Conservation (phyloP, 2,113 vertebrate genomes). For the Brachypodius melanocephalos region DNA sequence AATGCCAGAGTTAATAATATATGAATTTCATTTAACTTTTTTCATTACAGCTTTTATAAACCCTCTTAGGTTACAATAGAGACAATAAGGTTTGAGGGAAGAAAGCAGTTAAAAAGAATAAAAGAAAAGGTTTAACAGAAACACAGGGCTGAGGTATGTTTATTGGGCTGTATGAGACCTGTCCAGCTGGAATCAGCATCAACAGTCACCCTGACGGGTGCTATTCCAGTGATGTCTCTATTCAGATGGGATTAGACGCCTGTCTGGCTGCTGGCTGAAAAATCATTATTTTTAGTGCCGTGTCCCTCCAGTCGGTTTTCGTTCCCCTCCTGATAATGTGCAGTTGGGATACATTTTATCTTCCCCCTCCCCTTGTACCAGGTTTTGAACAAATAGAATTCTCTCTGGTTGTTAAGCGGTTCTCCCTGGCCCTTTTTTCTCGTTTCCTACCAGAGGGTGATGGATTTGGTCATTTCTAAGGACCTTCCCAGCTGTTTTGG, state of each 20-base stretch:
- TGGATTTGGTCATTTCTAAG: constrained; percentile 45
- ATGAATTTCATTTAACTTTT: not conserved
- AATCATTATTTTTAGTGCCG: constrained; percentile 56
- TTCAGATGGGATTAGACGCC: constrained; percentile 61
- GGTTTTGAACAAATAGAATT: constrained; percentile 41
- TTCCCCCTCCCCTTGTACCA: not conserved
- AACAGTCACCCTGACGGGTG: constrained; percentile 16
- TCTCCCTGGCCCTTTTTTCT: constrained; percentile 26
- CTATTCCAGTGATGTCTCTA: constrained; percentile 62
- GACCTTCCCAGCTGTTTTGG: constrained; percentile 55
- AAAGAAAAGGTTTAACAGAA: not conserved
- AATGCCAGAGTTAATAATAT: not conserved
- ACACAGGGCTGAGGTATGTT: not conserved
- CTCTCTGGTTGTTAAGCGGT: constrained; percentile 39
- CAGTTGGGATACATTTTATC: constrained; percentile 46
- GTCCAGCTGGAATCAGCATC: constrained; percentile 63
- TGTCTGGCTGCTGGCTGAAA: constrained; percentile 66
- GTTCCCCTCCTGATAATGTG: constrained; percentile 3
- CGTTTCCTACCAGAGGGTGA: constrained; percentile 8
- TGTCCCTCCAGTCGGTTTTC: not conserved
- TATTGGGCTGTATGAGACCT: not conserved
- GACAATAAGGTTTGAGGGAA: not conserved
- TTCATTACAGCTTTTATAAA: not conserved
- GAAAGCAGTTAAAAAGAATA: not conserved
- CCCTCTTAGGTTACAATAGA: not conserved